Percentiles rank a stretch among this genome's conserved stretches.
Conservation (phyloP, 2,113 vertebrate genomes). For the Pelusios castaneus region DNA sequence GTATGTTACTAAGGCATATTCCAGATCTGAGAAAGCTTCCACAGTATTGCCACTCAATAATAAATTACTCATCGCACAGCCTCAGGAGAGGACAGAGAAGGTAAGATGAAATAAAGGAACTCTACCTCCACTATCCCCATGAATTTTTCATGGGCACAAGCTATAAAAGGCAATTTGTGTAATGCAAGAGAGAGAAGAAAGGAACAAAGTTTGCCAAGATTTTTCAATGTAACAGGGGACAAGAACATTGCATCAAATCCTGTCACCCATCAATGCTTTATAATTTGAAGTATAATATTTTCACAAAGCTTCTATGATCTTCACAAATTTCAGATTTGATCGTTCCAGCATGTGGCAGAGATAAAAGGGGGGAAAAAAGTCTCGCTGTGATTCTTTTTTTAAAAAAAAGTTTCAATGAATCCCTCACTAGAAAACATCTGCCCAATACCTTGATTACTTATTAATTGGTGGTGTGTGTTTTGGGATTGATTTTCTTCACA, state of each 20-base stretch:
- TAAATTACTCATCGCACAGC: not conserved
- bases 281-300: not conserved
- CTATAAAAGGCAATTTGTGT: not conserved
- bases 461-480: constrained; percentile 31
- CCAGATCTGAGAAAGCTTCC: not conserved
- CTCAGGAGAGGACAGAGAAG: not conserved
- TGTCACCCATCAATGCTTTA: not conserved
- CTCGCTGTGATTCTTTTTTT: not conserved
- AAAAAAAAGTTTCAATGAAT: not conserved
- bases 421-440: constrained; percentile 3
- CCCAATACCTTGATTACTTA: constrained; percentile 10
- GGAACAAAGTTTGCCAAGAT: not conserved
- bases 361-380: not conserved
- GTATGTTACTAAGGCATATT: too few relatives aligned
- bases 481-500: constrained; percentile 44
- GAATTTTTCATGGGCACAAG: not conserved
- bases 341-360: not conserved
- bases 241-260: not conserved
- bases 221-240: not conserved
- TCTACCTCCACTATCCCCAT: not conserved
- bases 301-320: not conserved
- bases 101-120: not conserved
- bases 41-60: not conserved
- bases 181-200: not conserved
- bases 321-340: not conserved